A percentile compares a stretch with the other conserved stretches of the same genome.
phyloP scores from a whole-genome alignment of 1,140 invertebrate species.

The Drosophila miranda region DNA sequence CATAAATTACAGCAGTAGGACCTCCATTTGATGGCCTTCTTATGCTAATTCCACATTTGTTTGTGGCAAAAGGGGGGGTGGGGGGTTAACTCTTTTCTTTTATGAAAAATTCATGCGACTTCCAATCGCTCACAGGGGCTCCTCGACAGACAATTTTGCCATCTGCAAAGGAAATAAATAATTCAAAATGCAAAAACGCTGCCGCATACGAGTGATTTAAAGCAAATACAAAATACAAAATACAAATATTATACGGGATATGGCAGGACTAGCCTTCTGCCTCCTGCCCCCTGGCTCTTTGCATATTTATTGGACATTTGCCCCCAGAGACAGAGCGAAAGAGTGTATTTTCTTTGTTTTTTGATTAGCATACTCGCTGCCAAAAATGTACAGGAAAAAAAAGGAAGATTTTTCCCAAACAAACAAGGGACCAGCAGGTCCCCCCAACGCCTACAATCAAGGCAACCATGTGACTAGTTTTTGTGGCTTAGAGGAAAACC shows the following conservation, averaged over 20 bases:
- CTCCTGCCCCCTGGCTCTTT: conserved; percentile 20
- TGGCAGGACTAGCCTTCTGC: too few species aligned
- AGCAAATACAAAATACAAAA: conserved; percentile 49
- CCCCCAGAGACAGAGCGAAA: not conserved
- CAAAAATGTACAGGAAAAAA: too few species aligned
- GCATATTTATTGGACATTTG: conserved; percentile 56
- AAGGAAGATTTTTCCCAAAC: conserved; percentile 1
- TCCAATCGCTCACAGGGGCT: conserved; percentile 29
- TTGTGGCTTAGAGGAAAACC: conserved; percentile 30
- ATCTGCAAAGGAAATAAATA: conserved; percentile 38
- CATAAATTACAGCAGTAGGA: conserved; percentile 40
- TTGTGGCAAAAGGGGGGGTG: not conserved
- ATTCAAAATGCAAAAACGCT: conserved; percentile 56
- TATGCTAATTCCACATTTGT: conserved; percentile 52
- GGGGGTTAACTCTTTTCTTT: not conserved
- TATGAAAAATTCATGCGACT: conserved; percentile 51
- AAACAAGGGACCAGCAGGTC: conserved; percentile 24
- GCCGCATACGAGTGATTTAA: conserved; percentile 57
- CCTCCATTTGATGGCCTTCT: conserved; percentile 52
- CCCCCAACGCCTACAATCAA: conserved; percentile 44
- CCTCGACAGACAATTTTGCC: not conserved
- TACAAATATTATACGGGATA: not conserved
- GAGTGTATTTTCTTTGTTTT: conserved; percentile 28
- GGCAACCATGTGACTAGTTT: conserved; percentile 34
- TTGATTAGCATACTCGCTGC: conserved; percentile 38